Base-by-base conservation (phyloP, 1,140 invertebrate genomes). In the Rhyacophila brunnea region DNA sequence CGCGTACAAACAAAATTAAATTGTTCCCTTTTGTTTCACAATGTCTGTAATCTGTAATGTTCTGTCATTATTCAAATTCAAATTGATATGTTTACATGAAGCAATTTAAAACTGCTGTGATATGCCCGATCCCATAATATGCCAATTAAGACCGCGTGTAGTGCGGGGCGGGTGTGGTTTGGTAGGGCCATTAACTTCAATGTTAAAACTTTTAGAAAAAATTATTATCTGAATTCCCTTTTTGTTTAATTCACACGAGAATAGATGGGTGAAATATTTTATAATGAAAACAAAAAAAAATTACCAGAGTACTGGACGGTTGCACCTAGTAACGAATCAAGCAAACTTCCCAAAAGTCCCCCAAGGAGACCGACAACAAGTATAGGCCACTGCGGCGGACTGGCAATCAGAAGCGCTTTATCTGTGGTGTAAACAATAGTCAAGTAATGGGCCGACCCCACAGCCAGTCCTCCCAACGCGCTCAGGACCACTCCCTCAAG, bases 301-400 rank as follows among this genome's bases (percentile, higher is more conserved):
- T 72, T 77, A 90, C 91, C 93, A 65, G 91, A 93, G 73, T 86
- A 95, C 74, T 95, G 93, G 32, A 93, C 69, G 9, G 88, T 87
- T 7, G 92, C 93, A 28, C 93, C 93, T 40, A 95, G 74, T 11
- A 93, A 52, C 0, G 92, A 95, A 77, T 95, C 93, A 40, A 94
- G 71, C 5, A 93, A 53, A 43, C 91, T 93, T 2, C 93, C 93
- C 32, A 92, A 66, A 3, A 95, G 75, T 6, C 93, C 93, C 43
- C 82, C 86, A 34, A 89, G 63, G 4, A 80, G 83, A 7, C 87
- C 91, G 58, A 87, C 75, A 1, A 89, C 11, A 42, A 95, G 80
- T 2, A 95, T 74, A 1, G 91, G 91, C 90, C 90, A 93, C 67
- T 95, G 92, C 6, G 87, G 80, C 18, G 90, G 87, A 58, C 85